Evolutionary conservation across 2,113 vertebrate species (phyloP), one percentile per base, ranked within the genome.

Genomic region (Actenoides hombroni): DNA sequence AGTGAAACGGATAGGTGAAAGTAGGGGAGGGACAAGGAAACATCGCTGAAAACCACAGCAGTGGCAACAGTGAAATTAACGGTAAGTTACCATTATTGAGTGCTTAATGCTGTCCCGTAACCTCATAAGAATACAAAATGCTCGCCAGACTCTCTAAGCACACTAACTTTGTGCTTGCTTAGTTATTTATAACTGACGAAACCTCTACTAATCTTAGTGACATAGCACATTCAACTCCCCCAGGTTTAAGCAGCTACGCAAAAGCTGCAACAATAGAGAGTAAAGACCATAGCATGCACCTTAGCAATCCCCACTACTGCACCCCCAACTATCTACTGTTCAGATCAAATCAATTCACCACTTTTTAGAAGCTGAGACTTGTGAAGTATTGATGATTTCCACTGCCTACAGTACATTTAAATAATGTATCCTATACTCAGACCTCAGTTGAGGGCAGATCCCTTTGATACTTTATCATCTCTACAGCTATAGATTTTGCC

Each of bases 401-500:
- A 76, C n/a, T 88, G 78, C 91, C 94, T 74, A 85, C 92, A 91
- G 90, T 92, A 97, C 59, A 97, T 97, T 96, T 97, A 93, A 97
- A 95, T 97, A 96, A 97, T 49, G 76, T 68, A 95, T 90, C 88
- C 51, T 75, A 57, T 51, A 85, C 70, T 83, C 60, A 57, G 81
- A 67, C 93, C 86, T 86, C 63, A 42, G 76, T 24, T 93, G 75
- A 97, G 96, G 93, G 74, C 92, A 91, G 71, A 59, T n/a, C 26
- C 73, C 67, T 53, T 76, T 74, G 42, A 77, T 89, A 94, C 96
- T 97, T 96, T 65, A 95, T 97, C 97, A 97, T 94, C 82, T 94
- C 87, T 94, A 78, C 79, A 93, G 92, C 88, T 96, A 97, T 98
- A 93, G 97, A 98, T 98, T 97, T 97, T 97, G 90, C 88, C 92